Percentiles rank a stretch among this genome's conserved stretches.
Evolutionary conservation across 2,888 invertebrate species (phyloP).

Genomic region (Lathronympha strigana): DNA sequence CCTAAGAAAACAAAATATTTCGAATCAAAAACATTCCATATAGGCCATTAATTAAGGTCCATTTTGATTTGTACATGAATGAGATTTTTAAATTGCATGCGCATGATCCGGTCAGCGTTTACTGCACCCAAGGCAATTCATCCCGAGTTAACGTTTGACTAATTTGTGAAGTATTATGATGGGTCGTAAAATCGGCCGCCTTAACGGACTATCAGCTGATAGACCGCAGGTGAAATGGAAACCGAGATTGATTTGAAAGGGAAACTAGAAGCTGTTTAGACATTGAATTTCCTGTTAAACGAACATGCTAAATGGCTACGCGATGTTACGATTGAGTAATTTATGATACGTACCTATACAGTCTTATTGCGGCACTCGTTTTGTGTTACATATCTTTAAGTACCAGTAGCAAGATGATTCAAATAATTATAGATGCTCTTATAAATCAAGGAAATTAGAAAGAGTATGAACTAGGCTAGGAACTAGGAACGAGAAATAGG

Average conservation of each 20-base stretch:
- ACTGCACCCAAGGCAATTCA: slow-evolving; percentile 80
- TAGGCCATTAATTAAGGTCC: slow-evolving; percentile 38
- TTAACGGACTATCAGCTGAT: slow-evolving; percentile 69
- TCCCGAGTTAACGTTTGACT: slow-evolving; percentile 80
- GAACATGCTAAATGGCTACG: background rate
- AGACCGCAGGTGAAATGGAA: slow-evolving; percentile 44
- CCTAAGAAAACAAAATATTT: slow-evolving; percentile 40
- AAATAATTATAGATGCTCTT: background rate
- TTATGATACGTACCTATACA: background rate
- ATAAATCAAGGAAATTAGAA: background rate
- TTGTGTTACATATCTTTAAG: background rate
- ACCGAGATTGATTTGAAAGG: slow-evolving; percentile 23
- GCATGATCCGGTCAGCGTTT: slow-evolving; percentile 74
- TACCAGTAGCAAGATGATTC: background rate
- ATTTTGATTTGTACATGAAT: slow-evolving; percentile 39
- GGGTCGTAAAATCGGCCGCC: slow-evolving; percentile 67
- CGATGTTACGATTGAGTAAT: background rate
- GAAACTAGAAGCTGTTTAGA: slow-evolving; percentile 22
- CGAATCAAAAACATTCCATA: slow-evolving; percentile 48
- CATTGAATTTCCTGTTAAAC: slow-evolving; percentile 16
- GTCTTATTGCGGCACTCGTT: background rate
- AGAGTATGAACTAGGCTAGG: too few relatives aligned
- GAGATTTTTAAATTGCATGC: slow-evolving; percentile 65
- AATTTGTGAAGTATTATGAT: slow-evolving; percentile 80
- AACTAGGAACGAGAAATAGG: too few relatives aligned